phyloP scores from a whole-genome alignment of 2,888 invertebrate species.

The Rhingia rostrata region DNA sequence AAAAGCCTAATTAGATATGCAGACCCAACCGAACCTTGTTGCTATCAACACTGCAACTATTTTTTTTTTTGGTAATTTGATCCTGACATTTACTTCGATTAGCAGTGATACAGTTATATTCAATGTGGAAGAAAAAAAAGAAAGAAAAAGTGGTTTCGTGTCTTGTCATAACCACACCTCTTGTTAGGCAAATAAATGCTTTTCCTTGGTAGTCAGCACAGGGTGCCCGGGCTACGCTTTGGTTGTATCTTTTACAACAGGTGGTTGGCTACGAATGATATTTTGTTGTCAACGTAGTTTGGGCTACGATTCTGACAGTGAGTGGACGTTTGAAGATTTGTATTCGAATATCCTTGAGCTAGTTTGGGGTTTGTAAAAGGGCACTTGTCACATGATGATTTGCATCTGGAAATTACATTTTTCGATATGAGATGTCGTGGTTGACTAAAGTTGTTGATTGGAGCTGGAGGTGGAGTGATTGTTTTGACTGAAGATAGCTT shows the following conservation, averaged over 20 bases:
- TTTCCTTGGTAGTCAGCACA: constrained; percentile 38
- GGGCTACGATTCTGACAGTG: background rate
- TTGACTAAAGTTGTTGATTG: no score
- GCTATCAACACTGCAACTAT: background rate
- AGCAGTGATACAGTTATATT: constrained; percentile 50
- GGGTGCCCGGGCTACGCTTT: background rate
- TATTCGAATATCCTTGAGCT: constrained; percentile 10
- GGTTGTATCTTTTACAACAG: constrained; percentile 19
- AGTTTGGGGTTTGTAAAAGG: background rate
- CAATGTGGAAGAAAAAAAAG: background rate
- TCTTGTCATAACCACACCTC: constrained; percentile 68
- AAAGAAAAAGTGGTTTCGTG: constrained; percentile 36
- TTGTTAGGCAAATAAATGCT: constrained; percentile 33
- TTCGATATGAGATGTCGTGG: background rate
- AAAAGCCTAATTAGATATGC: background rate
- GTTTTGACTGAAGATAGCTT: background rate
- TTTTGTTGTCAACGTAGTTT: background rate
- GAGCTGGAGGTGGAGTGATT: no score
- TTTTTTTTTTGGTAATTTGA: background rate
- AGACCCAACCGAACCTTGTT: background rate
- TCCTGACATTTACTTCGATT: constrained; percentile 29
- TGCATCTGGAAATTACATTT: background rate
- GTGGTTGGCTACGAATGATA: background rate
- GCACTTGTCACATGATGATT: background rate
- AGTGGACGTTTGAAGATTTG: background rate